Evolutionary conservation across 2,113 vertebrate genomes (phyloP).

Genomic region (Petrocephalus microphthalmus): DNA sequence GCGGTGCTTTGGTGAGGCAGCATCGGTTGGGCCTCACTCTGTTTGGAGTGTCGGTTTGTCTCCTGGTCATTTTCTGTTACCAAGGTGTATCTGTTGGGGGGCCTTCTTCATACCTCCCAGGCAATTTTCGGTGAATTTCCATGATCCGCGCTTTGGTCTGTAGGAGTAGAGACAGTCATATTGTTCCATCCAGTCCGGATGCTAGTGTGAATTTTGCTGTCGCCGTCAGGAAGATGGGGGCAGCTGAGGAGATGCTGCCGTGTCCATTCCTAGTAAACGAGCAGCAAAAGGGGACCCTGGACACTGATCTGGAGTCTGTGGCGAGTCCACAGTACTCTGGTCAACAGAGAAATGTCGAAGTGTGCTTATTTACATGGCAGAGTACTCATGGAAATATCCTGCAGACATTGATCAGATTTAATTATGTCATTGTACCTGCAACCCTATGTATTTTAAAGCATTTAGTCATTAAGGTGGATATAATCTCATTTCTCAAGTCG

Average conservation of each 20-base stretch:
- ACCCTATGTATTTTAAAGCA: not conserved
- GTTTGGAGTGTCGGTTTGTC: not conserved
- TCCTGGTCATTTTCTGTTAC: not conserved
- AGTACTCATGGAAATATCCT: not conserved
- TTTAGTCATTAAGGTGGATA: not conserved
- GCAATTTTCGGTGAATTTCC: not conserved
- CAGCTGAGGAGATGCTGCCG: not conserved
- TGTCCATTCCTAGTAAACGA: not conserved
- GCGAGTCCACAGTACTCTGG: not conserved
- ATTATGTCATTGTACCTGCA: not conserved
- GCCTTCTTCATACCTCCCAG: not conserved
- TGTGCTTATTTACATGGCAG: not conserved
- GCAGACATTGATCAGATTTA: not conserved
- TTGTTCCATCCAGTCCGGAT: not conserved
- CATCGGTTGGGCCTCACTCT: not conserved
- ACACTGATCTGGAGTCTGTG: not conserved
- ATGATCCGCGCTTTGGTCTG: not conserved
- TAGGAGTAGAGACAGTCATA: not conserved
- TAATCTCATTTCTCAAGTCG: not conserved
- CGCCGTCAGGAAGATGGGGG: not conserved
- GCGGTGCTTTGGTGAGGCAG: not conserved
- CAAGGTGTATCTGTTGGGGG: not conserved
- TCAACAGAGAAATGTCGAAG: not conserved
- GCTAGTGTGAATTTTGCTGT: not conserved
- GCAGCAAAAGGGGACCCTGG: not conserved